Evolutionary conservation across 2,888 invertebrate species (phyloP), one percentile per base, ranked within the genome.

Genomic region (Eilema griseolum): DNA sequence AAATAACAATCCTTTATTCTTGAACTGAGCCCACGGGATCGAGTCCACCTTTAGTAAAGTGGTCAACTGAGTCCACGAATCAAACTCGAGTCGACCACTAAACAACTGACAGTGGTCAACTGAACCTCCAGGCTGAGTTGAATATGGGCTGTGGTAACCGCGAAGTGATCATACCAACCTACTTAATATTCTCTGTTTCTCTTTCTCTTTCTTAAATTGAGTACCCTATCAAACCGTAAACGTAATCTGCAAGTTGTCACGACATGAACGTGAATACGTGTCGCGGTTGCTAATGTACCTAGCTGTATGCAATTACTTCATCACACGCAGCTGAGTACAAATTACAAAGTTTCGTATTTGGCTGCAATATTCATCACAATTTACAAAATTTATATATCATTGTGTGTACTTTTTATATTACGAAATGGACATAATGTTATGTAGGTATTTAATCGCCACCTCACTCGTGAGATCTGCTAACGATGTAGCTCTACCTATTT

Each of bases 331-430:
- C 73, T 74, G 74, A 79, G 79, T 82, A 83, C 84, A 84, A 85
- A 80, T 78, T 83, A 74, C 78, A 74, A 78, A 81, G 78, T 86
- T 85, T 88, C 85, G 76, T 76, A 82, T 82, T 81, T 81, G 79
- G 80, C 75, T 82, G 85, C 84, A 85, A 86, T 79, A 83, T 83
- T 82, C 85, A 84, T 82, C 81, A 75, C 28, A 61, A 61, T 56
- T 70, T 78, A 77, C 83, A 85, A 82, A 84, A 80, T 81, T 80
- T 79, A 80, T 46, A 46, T 79, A 81, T 81, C 80, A 86, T 84
- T 85, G 84, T 83, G 76, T 72, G 75, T 71, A 71, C 57, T 23
- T 41, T 61, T 28, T 61, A 46, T n/a, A 67, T 76, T 80, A 64
- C 74, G 64, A 59, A 28, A 77, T 74, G 46, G 56, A 70, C 62